Base-by-base conservation (phyloP, 2,797 vertebrate species). In the Petrocephalus schoutedeni region DNA sequence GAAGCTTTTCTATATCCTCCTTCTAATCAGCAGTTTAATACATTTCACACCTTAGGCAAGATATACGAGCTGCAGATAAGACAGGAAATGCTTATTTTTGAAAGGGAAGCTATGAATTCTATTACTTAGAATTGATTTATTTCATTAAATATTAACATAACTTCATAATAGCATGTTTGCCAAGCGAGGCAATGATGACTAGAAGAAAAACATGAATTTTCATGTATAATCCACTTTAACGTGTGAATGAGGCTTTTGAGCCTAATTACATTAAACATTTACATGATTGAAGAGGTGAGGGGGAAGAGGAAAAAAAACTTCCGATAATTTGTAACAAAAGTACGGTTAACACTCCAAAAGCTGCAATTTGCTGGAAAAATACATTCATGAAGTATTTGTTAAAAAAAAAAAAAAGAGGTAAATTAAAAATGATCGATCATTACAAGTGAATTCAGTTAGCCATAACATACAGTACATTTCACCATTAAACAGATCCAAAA, bases 351-450 rank as follows among this genome's bases (percentile, higher is more conserved):
- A 90, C 90, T 93, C 92, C 92, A 90, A 92, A 28, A 89, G 91
- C 91, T 92, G 92, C 88, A 93, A 94, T 92, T 90, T 92, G 89
- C 90, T 87, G 89, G 89, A 89, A 89, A 93, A 94, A 90, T 95
- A 95, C 94, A 96, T 95, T 95, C 95, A 94, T 95, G 95, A 94
- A 89, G 89, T 89, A 89, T 93, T 89, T 91, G 91, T 90, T 56
- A 91, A 92, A 90, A 90, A 87, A 93, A 85, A 59, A 90, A 86
- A 87, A 94, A 12, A 64, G 82, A 88, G 54, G 74, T 80, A 49
- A 93, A 90, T 89, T 85, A 49, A 88, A 88, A 92, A 49, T 67
- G 51, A 87, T 89, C 88, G 86, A 83, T 89, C 85, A 82, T 74
- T 41, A 74, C 88, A 58, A 86, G 87, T 89, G 71, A 89, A 89